Evolutionary conservation across 2,113 vertebrate species (phyloP).

Genomic region (Ammodytes dubius): DNA sequence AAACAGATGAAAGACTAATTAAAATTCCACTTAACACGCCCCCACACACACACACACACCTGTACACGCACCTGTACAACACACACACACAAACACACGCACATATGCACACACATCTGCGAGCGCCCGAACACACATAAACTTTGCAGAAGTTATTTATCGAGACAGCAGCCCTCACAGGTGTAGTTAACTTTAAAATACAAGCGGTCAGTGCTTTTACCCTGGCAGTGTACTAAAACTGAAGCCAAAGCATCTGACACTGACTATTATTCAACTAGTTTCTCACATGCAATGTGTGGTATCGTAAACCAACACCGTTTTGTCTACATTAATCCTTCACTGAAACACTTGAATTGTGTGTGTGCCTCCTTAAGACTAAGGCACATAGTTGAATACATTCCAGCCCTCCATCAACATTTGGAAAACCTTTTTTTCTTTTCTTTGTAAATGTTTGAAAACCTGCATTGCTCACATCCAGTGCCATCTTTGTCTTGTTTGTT

Average conservation of each 20-base stretch:
- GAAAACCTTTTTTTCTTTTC: not conserved
- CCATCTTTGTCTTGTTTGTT: not conserved
- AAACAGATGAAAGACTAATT: constrained; percentile 41
- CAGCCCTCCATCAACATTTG: not conserved
- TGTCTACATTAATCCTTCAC: not conserved
- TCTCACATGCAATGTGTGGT: not conserved
- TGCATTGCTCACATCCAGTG: not conserved
- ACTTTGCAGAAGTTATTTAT: constrained; percentile 8
- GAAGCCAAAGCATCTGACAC: not conserved
- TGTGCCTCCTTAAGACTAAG: no score
- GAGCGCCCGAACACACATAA: not conserved
- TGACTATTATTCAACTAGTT: not conserved
- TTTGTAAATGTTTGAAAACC: not conserved
- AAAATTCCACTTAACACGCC: not conserved
- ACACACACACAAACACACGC: not conserved
- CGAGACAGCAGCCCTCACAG: constrained; percentile 2
- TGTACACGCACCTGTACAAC: constrained; percentile 17
- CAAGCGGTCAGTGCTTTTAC: not conserved
- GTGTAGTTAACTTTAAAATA: constrained; percentile 9
- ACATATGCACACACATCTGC: not conserved
- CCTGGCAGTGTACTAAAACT: not conserved
- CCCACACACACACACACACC: no score
- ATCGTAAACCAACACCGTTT: not conserved
- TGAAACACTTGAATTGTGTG: not conserved
- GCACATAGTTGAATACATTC: not conserved